Percentiles rank a stretch among this genome's conserved stretches.
These are phyloP conservation scores for Uria aalge DNA, from an alignment of 2,113 vertebrate genomes.

Conservation along the genomic window DNA sequence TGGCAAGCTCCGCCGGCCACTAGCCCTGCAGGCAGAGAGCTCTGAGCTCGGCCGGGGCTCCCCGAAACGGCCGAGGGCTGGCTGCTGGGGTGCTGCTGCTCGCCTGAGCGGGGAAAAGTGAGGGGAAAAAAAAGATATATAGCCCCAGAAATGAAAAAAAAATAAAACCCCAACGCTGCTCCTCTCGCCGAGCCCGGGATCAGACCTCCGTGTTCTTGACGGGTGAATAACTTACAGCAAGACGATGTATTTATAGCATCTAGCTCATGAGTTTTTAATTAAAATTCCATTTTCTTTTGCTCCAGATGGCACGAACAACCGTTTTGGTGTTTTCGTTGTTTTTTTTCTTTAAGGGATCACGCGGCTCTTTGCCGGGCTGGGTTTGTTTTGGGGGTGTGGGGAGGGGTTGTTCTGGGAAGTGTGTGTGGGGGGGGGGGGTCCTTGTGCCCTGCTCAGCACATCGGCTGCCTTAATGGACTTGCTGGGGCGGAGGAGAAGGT, in stretches of 20 bases:
- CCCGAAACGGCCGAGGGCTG: accelerated
- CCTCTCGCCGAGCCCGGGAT: neutral
- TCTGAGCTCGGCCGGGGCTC: neutral
- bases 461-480: neutral
- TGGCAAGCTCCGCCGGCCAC: neutral
- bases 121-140: no score
- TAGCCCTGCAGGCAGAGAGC: neutral
- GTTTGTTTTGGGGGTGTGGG: neutral
- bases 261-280: constrained; percentile 64
- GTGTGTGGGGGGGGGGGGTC: neutral
- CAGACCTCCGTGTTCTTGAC: neutral
- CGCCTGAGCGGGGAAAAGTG: neutral
- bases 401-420: neutral
- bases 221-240: constrained; percentile 34
- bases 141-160: neutral
- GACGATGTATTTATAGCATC: constrained; percentile 50
- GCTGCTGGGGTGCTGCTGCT: neutral
- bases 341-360: neutral
- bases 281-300: constrained; percentile 64
- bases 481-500: no score
- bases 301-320: constrained; percentile 32
- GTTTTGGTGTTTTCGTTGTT: neutral
- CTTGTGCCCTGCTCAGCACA: accelerated
- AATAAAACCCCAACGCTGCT: neutral
- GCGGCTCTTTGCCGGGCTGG: neutral